Evolutionary conservation across 2,888 invertebrate genomes (phyloP), one percentile per base, ranked within the genome.

Genomic region (Metacarcinus magister): DNA sequence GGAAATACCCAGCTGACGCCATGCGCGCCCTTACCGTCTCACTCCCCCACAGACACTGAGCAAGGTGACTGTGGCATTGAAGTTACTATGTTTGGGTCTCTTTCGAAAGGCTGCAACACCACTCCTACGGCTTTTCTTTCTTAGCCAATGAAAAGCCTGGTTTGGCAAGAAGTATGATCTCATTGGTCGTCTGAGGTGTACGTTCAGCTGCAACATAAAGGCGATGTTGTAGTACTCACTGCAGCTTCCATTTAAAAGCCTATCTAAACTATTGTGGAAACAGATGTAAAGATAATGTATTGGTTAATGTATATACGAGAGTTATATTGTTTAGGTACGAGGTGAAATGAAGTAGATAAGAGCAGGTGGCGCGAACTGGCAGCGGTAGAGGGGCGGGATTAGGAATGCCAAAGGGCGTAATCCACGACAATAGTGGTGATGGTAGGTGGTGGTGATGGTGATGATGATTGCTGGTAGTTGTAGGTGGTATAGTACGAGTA

Each of bases 1-100:
- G 75, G 2, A 16, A 54, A 28, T 10, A 28, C 75, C 8, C 28
- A 75, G 28, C 7, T 75, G n/a, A 23, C 67, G 75, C 28, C 75
- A 28, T 75, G 60, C 39, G 19, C 87, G 16, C 87, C 87, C 87
- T 87, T 19, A 32, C 87, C 87, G 39, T 39, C 32, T 39, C 87
- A 87, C 87, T 87, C 87, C 87, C 87, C 32, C 39, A 39, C 32
- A 87, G 87, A 87, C 87, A 87, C 87, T 87, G 39, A 39, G 87
- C 39, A 32, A 87, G 32, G 87, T 87, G 87, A 87, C 32, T 32
- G 87, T 87, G 87, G 87, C 87, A 87, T 87, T 87, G 87, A 87
- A 87, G 87, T 87, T 87, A 87, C 87, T 87, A 87, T 87, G 87
- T 87, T 87, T 87, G 87, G 87, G 87, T 87, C 87, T 87, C 87